Conservation (phyloP, 2,888 invertebrate genomes). For the Drosophila mulleri region DNA sequence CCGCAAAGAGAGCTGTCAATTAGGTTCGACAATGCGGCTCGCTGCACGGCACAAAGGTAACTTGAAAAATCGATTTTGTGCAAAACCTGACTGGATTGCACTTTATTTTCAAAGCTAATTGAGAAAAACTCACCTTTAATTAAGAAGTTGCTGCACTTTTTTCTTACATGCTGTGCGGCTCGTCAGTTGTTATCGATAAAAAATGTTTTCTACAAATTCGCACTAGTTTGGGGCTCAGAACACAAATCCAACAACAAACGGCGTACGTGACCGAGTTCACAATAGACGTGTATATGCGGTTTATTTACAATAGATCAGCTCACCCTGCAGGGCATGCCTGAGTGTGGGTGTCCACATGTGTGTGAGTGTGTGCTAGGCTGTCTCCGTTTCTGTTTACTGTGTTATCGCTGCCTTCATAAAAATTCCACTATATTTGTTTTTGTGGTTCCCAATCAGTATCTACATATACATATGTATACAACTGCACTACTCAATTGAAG, state of each 20-base stretch:
- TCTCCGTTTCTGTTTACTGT: conserved; percentile 19
- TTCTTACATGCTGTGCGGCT: conserved; percentile 31
- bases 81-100: conserved; percentile 28
- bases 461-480: conserved; percentile 2
- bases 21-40: conserved; percentile 16
- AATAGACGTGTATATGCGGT: conserved; percentile 61
- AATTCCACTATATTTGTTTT: conserved; percentile 9
- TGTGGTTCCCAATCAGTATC: conserved; percentile 16
- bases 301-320: conserved; percentile 75
- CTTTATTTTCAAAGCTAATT: conserved; percentile 15
- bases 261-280: conserved; percentile 78
- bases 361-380: conserved; percentile 5
- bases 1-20: conserved; percentile 22
- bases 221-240: conserved; percentile 38
- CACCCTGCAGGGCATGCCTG: conserved; percentile 45
- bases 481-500: conserved; percentile 20
- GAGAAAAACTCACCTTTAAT: conserved; percentile 53
- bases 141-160: neutral
- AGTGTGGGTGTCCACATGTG: conserved; percentile 10
- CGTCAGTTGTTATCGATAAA: conserved; percentile 39
- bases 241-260: conserved; percentile 62
- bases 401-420: conserved; percentile 4
- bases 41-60: conserved; percentile 24
- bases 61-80: conserved; percentile 72
- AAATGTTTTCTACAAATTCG: conserved; percentile 33